These are phyloP conservation scores for Gastrophryne carolinensis DNA, from an alignment of 2,797 vertebrate genomes.

Conservation along the genomic window DNA sequence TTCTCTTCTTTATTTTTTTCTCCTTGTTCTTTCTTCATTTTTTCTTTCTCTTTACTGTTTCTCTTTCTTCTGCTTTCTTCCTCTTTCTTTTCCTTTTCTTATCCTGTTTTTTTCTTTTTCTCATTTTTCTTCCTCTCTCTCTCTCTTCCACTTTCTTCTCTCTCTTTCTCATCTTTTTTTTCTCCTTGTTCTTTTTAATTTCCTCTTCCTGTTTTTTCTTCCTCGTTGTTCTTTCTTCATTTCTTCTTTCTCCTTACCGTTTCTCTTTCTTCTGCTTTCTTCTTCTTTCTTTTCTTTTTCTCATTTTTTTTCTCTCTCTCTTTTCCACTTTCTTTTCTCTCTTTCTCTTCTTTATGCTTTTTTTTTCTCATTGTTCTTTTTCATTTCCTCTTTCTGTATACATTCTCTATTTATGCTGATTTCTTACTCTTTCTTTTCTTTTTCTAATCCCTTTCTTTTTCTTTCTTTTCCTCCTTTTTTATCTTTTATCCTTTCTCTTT, in stretches of 20 bases:
- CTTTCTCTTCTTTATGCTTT: not conserved
- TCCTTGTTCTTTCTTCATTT: not conserved
- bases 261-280: not conserved
- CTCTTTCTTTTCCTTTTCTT: not conserved
- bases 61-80: not conserved
- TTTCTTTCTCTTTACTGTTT: not conserved
- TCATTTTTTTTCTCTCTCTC: not conserved
- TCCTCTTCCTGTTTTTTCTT: not conserved
- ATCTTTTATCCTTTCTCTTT: not conserved
- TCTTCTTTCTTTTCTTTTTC: too few species aligned
- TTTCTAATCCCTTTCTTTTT: not conserved
- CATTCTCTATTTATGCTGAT: slow-evolving; percentile 7
- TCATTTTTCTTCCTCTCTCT: not conserved
- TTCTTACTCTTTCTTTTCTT: not conserved
- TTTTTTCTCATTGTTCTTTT: not conserved
- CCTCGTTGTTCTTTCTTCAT: not conserved
- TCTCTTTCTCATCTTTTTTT: not conserved
- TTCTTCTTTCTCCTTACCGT: not conserved
- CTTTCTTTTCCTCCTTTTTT: not conserved
- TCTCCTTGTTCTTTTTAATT: not conserved
- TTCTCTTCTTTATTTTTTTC: too few species aligned
- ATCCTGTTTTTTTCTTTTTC: not conserved
- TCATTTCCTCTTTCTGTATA: not conserved
- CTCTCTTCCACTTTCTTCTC: too few species aligned
- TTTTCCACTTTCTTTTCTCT: not conserved